Evolutionary conservation across 2,113 vertebrate genomes (phyloP).

Genomic region (Ammodramus savannarum): DNA sequence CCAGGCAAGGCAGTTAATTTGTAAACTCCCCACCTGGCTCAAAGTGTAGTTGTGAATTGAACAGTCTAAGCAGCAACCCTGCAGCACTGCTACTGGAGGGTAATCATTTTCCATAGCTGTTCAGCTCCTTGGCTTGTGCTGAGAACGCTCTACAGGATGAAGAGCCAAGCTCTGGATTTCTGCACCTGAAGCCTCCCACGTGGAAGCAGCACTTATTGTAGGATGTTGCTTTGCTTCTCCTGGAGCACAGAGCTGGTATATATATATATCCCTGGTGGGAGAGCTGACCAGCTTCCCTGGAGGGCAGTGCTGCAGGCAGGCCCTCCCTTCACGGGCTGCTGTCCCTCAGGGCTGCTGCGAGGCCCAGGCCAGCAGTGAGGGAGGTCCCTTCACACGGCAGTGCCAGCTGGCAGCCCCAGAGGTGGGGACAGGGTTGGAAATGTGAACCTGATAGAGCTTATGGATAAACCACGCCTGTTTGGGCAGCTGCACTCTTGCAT

Average conservation of each 20-base stretch:
- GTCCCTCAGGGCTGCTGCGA: neutral
- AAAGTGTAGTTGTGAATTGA: neutral
- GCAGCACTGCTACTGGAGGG: neutral
- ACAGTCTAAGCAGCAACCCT: neutral
- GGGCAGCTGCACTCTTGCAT: neutral
- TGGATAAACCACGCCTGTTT: neutral
- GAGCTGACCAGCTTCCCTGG: neutral
- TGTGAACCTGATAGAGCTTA: rapidly evolving
- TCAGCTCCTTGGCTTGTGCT: neutral
- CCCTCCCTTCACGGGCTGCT: neutral
- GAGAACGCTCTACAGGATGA: neutral
- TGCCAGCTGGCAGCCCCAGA: neutral
- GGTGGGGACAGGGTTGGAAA: rapidly evolving
- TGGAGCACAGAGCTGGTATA: rapidly evolving
- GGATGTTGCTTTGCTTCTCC: neutral
- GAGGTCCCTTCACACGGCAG: neutral
- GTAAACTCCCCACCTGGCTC: neutral
- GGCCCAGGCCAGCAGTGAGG: neutral
- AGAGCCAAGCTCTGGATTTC: neutral
- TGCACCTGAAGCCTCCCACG: neutral
- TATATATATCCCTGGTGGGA: neutral
- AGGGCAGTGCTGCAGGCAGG: neutral
- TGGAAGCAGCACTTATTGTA: neutral
- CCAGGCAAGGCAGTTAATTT: neutral
- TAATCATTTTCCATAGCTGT: neutral